These are phyloP conservation scores for Ascidia mentula DNA, from an alignment of 23 tunicate genomes.

Conservation along the genomic window DNA sequence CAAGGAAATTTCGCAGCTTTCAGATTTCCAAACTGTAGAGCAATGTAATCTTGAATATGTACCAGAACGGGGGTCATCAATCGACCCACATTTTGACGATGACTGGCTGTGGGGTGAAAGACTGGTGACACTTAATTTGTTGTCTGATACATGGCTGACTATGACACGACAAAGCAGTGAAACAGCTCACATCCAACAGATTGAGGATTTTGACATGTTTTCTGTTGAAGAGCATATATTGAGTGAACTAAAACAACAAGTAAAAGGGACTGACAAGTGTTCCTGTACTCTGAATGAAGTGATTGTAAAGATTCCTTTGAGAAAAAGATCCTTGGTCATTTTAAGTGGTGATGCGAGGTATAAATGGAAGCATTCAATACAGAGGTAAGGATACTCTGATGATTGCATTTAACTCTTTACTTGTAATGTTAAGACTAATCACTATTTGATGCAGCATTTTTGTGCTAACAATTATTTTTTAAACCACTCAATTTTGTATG, in stretches of 20 bases:
- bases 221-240: neutral
- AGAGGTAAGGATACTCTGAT: constrained; percentile 28
- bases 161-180: constrained; percentile 35
- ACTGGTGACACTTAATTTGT: constrained; percentile 68
- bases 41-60: constrained; percentile 87
- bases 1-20: constrained; percentile 10
- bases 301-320: constrained; percentile 61
- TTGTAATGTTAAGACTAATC: too few relatives aligned
- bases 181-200: neutral
- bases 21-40: constrained; percentile 73
- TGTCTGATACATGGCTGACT: constrained; percentile 76
- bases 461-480: too few relatives aligned
- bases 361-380: constrained; percentile 86
- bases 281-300: constrained; percentile 15
- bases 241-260: neutral
- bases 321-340: constrained; percentile 54
- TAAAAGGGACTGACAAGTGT: neutral
- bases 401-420: neutral
- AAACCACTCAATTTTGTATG: too few relatives aligned
- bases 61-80: constrained; percentile 72
- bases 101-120: constrained; percentile 95
- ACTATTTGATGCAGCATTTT: too few relatives aligned
- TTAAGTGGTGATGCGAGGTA: constrained; percentile 73
- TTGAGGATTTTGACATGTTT: neutral
- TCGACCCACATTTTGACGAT: constrained; percentile 98